A percentile compares a stretch with the other conserved stretches of the same genome.
Conservation (phyloP, 35 echinoderm and acorn worm genomes). For the Hemicentrotus pulcherrimus region DNA sequence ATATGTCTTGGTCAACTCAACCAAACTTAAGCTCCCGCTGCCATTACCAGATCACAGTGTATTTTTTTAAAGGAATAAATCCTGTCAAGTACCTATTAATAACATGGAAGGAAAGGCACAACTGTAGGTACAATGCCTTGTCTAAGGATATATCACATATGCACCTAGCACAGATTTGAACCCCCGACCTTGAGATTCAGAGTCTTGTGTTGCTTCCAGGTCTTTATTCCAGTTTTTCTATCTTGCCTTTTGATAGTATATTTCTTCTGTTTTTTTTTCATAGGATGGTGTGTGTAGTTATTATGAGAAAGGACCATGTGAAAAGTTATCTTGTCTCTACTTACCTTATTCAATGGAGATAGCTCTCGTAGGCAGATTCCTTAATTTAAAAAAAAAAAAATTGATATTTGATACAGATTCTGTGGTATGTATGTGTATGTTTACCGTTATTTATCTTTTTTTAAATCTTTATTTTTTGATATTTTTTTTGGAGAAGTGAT, state of each 20-base stretch:
- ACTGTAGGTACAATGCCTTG: too few species aligned
- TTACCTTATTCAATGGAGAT: background rate
- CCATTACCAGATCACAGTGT: too few species aligned
- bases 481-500: background rate
- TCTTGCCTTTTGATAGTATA: conserved; percentile 1
- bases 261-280: background rate
- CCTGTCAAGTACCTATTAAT: too few species aligned
- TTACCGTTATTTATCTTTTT: background rate
- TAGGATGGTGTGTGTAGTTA: too few species aligned
- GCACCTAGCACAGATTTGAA: too few species aligned
- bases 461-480: background rate
- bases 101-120: too few species aligned
- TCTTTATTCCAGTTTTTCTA: background rate
- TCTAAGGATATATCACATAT: too few species aligned
- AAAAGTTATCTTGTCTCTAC: background rate
- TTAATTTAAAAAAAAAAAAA: background rate
- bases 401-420: background rate
- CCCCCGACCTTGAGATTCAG: too few species aligned
- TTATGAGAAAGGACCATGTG: background rate
- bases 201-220: too few species aligned
- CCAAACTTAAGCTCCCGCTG: too few species aligned
- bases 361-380: background rate
- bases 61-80: too few species aligned
- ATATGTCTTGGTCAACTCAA: too few species aligned
- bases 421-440: background rate